Evolutionary conservation across 2,888 invertebrate genomes (phyloP), one percentile per base, ranked within the genome.

Genomic region (Ecliptopera silaceata): DNA sequence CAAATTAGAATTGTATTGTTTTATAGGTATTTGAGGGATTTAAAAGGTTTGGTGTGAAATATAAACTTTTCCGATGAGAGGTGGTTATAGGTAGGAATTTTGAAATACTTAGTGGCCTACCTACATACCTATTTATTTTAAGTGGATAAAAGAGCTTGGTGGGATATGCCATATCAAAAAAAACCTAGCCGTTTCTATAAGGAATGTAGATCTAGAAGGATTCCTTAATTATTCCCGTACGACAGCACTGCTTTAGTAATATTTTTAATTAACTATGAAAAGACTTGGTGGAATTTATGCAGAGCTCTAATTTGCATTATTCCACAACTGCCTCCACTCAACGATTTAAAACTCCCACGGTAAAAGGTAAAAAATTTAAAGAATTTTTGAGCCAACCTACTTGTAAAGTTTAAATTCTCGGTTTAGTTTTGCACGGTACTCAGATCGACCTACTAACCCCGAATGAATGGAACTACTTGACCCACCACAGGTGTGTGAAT

Each of bases 361-460:
- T 36, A 32, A 48, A 50, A 49, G 53, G 58, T 50, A 43, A 32
- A 46, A 56, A 51, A 51, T 47, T 59, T 54, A 53, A 45, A 50
- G 49, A 47, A 55, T 58, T 56, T 61, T 60, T 59, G 32, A 58
- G 49, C 57, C 44, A 62, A 66, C 66, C 57, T 48, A 65, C 63
- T 57, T 64, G 53, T 53, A 45, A 64, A 64, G 66, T 59, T 70
- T 67, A 55, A 66, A 68, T 65, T 68, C 64, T 42, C 20, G 47
- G 34, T 56, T 58, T 59, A 63, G 61, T 66, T 59, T 52, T 70
- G 65, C 62, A 70, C 49, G 59, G 66, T 72, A 57, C 71, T 74
- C 64, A 49, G 56, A 64, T 54, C 64, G 74, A 72, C 75, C 77
- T 71, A 75, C 53, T 75, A 68, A 76, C 77, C 75, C 44, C 53